Conservation (phyloP, 2,113 vertebrate genomes). For the Rhinolophus ferrumequinum region DNA sequence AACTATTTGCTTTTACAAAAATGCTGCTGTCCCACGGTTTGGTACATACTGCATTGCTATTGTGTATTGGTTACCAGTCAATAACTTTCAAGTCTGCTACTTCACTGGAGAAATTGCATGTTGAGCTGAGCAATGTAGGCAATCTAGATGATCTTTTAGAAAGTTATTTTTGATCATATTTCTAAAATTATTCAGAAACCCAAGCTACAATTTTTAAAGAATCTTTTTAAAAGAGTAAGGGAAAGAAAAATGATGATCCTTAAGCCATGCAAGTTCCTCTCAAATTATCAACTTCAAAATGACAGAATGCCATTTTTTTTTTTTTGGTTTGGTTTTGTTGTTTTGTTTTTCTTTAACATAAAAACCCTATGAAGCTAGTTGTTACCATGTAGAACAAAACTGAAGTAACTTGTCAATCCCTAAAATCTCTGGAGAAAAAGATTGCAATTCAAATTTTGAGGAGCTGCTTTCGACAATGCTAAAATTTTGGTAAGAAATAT, state of each 20-base stretch:
- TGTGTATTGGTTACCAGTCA: background rate
- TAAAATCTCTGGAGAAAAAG: background rate
- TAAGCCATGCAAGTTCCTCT: background rate
- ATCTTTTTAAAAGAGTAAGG: background rate
- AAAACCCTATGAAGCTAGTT: background rate
- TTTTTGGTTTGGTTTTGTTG: background rate
- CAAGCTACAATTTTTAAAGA: background rate
- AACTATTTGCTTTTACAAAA: background rate
- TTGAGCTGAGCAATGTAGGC: background rate
- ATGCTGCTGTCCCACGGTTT: background rate
- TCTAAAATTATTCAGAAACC: slow-evolving; percentile 36
- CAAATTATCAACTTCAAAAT: background rate
- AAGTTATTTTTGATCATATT: slow-evolving; percentile 11
- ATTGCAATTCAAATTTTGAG: background rate
- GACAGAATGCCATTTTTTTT: background rate
- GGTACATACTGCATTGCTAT: background rate
- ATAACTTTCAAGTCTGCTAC: background rate
- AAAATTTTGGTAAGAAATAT: background rate
- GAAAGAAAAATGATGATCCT: background rate
- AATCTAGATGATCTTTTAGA: background rate
- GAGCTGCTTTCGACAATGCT: fast-evolving
- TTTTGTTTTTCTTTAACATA: background rate
- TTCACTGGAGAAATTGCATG: background rate
- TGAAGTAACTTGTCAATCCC: background rate
- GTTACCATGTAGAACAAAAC: background rate